phyloP scores from a whole-genome alignment of 1,140 invertebrate species.

The Arion vulgaris region DNA sequence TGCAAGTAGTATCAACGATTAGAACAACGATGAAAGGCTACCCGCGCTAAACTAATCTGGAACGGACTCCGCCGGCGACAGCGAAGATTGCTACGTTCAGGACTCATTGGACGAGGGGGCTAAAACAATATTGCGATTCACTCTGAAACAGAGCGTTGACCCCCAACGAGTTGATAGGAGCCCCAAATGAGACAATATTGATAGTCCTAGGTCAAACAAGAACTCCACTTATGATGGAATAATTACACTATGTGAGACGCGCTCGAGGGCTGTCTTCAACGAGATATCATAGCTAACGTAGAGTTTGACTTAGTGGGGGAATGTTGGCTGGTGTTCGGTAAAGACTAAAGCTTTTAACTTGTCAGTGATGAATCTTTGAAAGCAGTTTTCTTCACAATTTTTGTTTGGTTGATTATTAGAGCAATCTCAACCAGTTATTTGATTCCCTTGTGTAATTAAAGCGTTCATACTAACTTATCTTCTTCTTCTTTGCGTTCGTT shows the following conservation, averaged over 20 bases:
- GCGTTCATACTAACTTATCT: too few species aligned
- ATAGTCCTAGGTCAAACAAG: background rate
- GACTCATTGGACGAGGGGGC: background rate
- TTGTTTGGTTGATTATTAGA: too few species aligned
- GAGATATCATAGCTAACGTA: too few species aligned
- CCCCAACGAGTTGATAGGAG: background rate
- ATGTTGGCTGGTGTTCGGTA: too few species aligned
- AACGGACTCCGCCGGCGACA: background rate
- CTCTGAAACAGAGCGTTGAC: background rate
- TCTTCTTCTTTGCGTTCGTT: too few species aligned
- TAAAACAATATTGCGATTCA: conserved; percentile 3
- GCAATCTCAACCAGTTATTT: too few species aligned
- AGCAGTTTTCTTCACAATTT: too few species aligned
- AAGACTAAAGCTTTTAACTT: too few species aligned
- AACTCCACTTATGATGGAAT: background rate
- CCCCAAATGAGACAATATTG: conserved; percentile 6
- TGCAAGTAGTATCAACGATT: background rate
- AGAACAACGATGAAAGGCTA: background rate
- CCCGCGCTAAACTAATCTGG: conserved; percentile 1
- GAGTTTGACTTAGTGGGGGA: too few species aligned
- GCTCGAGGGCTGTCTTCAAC: background rate
- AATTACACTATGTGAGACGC: background rate
- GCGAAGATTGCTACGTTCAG: background rate
- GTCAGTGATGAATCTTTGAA: too few species aligned
- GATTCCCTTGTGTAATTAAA: too few species aligned